A percentile compares a stretch with the other conserved stretches of the same genome.
Conservation (phyloP, 2,113 vertebrate species). For the Psittacus erithacus region DNA sequence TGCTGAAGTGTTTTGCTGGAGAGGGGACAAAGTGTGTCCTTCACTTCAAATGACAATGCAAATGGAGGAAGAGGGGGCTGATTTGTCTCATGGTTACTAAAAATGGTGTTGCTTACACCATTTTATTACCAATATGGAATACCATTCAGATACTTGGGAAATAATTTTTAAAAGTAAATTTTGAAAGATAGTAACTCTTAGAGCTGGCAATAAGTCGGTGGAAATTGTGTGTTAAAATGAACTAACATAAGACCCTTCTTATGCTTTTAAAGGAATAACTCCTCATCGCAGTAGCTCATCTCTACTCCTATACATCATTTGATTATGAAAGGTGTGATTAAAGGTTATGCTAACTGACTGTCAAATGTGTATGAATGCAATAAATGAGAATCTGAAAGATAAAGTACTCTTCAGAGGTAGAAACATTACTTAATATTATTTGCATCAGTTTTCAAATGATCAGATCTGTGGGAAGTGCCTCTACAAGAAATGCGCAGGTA, state of each 20-base stretch:
- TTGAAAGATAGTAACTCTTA: not conserved
- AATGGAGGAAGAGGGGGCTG: not conserved
- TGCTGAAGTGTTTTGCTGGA: not conserved
- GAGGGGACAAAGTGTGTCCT: not conserved
- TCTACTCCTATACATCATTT: not conserved
- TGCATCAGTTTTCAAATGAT: not conserved
- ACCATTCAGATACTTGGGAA: not conserved
- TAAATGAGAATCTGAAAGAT: not conserved
- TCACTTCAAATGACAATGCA: not conserved
- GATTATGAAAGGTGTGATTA: not conserved
- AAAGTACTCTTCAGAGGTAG: not conserved
- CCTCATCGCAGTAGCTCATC: not conserved
- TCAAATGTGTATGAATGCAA: not conserved
- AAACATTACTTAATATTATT: not conserved
- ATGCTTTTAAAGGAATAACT: not conserved
- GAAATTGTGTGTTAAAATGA: conserved; percentile 38
- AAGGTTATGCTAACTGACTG: not conserved
- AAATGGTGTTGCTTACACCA: not conserved
- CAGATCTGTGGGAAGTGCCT: not conserved
- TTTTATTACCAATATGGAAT: not conserved
- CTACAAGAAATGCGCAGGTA: not conserved
- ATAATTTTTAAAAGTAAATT: not conserved
- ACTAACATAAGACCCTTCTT: not conserved
- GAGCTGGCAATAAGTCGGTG: not conserved
- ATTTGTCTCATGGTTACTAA: not conserved